These are phyloP conservation scores for Trematocara macrostoma DNA, from an alignment of 2,113 vertebrate species.

Conservation along the genomic window DNA sequence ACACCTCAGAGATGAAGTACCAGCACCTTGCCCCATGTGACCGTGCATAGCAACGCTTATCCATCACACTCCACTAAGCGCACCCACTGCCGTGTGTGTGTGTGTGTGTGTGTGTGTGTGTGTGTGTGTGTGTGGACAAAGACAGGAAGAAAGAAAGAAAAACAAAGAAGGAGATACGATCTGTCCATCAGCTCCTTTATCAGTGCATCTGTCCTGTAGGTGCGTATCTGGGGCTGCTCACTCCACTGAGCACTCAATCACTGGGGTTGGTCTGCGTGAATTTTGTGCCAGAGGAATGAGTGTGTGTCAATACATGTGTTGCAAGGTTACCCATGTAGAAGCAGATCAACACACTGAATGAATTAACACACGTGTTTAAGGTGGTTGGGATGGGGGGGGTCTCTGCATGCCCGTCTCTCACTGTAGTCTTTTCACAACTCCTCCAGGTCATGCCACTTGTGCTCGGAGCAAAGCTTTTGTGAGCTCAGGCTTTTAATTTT, in stretches of 20 bases:
- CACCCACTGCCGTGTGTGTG: not conserved
- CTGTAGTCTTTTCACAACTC: constrained; percentile 17
- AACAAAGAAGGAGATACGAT: constrained; percentile 17
- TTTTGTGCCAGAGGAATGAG: constrained; percentile 10
- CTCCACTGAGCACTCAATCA: constrained; percentile 55
- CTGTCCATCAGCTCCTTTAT: constrained; percentile 32
- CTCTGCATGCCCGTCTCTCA: not conserved
- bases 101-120: not conserved
- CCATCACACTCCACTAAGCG: constrained; percentile 43
- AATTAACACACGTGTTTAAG: constrained; percentile 38
- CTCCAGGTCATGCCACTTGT: constrained; percentile 42
- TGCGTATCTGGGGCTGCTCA: constrained; percentile 32
- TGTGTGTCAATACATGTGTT: constrained; percentile 25
- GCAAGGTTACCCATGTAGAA: constrained; percentile 39
- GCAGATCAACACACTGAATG: constrained; percentile 30
- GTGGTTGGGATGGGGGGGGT: not conserved
- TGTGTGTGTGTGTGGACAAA: not conserved
- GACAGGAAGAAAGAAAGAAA: not conserved
- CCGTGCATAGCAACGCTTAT: constrained; percentile 28
- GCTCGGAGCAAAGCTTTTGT: constrained; percentile 51
- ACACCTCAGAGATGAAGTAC: constrained; percentile 42
- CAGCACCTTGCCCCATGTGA: constrained; percentile 34
- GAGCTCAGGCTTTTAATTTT: constrained; percentile 70
- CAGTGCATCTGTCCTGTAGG: constrained; percentile 29
- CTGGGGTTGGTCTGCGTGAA: constrained; percentile 15